These are phyloP conservation scores for Notospermus geniculatus DNA, from an alignment of 1,140 invertebrate species.

Conservation along the genomic window DNA sequence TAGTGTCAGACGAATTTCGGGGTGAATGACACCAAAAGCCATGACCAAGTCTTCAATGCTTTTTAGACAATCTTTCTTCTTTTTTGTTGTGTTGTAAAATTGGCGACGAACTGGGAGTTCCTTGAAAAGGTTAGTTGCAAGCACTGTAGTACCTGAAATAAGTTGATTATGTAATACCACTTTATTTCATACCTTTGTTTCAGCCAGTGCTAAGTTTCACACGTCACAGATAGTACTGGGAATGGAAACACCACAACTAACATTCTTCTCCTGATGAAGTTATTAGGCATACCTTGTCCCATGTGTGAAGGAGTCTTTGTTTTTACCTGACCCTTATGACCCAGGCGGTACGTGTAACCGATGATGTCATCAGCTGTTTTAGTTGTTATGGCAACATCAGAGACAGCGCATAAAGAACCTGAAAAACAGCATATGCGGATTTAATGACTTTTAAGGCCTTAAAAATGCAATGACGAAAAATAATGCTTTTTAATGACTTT, in stretches of 20 bases:
- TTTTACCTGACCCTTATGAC: slow-evolving; percentile 60
- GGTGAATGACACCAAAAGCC: slow-evolving; percentile 61
- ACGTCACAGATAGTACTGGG: no score
- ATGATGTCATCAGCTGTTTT: slow-evolving; percentile 60
- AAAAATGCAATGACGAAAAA: no score
- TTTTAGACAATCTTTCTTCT: slow-evolving; percentile 63
- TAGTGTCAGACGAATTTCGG: slow-evolving; percentile 57
- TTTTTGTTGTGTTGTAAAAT: slow-evolving; percentile 58
- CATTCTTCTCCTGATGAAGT: no score
- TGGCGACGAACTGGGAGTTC: slow-evolving; percentile 65
- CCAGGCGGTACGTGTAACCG: slow-evolving; percentile 59
- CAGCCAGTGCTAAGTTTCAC: no score
- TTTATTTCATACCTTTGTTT: no score
- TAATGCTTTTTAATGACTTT: no score
- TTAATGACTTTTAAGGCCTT: no score
- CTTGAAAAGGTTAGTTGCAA: slow-evolving; percentile 62
- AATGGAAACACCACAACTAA: no score
- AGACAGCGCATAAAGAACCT: slow-evolving; percentile 61
- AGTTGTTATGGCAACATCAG: slow-evolving; percentile 61
- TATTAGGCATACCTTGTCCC: no score
- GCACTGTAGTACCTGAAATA: slow-evolving; percentile 63
- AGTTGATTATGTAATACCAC: no score
- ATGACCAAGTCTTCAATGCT: slow-evolving; percentile 62
- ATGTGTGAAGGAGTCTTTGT: slow-evolving; percentile 53
- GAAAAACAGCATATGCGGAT: no score